phyloP scores from a whole-genome alignment of 2,888 invertebrate species.

The Zaprionus lineosus region DNA sequence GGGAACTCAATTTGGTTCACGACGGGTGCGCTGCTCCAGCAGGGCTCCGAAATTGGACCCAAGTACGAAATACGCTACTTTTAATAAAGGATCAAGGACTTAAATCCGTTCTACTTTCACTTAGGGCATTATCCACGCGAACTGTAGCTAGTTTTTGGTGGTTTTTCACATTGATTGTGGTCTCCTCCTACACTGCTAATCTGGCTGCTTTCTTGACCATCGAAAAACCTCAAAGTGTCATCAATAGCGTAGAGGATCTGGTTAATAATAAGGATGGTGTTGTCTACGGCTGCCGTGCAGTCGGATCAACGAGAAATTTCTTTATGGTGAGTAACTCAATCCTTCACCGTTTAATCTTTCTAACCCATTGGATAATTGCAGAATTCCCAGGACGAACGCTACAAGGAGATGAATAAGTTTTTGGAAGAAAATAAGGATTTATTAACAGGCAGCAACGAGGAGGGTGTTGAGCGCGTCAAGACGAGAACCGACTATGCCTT shows the following conservation, averaged over 20 bases:
- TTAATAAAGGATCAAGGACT: no score
- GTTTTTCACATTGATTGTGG: conserved; percentile 92
- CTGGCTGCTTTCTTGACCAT: conserved; percentile 94
- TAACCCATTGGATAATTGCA: no score
- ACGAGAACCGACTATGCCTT: conserved; percentile 86
- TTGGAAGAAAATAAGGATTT: conserved; percentile 88
- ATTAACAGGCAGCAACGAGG: conserved; percentile 83
- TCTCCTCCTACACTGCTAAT: conserved; percentile 94
- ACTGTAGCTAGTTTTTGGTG: conserved; percentile 94
- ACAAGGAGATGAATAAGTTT: conserved; percentile 91
- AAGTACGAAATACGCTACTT: conserved; percentile 86
- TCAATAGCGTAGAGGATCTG: conserved; percentile 91
- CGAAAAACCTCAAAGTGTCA: conserved; percentile 88
- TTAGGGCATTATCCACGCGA: conserved; percentile 92
- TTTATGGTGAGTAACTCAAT: conserved; percentile 91
- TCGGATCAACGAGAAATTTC: conserved; percentile 93
- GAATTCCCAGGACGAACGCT: conserved; percentile 90
- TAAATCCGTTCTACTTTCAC: background rate
- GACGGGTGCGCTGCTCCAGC: conserved; percentile 92
- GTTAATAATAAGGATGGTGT: conserved; percentile 89
- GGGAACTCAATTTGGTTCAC: conserved; percentile 95
- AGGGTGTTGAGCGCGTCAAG: conserved; percentile 84
- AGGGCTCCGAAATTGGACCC: conserved; percentile 94
- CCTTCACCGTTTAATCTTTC: no score
- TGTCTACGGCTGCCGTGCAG: conserved; percentile 91